Evolutionary conservation across 2,113 vertebrate species (phyloP), one percentile per base, ranked within the genome.

Genomic region (Blennius ocellaris): DNA sequence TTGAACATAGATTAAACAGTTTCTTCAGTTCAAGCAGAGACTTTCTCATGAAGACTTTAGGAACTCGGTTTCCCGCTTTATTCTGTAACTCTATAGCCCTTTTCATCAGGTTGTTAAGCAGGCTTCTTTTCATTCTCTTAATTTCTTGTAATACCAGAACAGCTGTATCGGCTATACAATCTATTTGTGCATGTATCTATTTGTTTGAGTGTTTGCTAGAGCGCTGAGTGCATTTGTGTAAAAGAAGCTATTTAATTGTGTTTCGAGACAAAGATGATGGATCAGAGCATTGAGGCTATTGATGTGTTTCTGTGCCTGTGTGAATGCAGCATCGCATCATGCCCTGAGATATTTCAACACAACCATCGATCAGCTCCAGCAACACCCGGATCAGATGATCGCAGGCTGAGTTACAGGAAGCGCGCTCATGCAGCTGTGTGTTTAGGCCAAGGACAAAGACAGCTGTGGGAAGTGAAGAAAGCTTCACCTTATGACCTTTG

Each of bases 341-440:
- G 87, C 88, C 93, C 89, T 72, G 94, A 93, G 94, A 96, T 95
- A 95, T 94, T 96, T 95, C 95, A 96, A 96, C 94, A 92, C 90
- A 81, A 69, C 83, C 95, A 96, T 95, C 95, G 95, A 96, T 95
- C 94, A 94, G 87, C 79, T 48, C 56, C 89, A 90, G 92, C 90
- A 93, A 91, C 94, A 94, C 93, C 91, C 90, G 91, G 92, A 92
- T 93, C 89, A 91, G 90, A 95, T 93, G 94, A 95, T 94, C 90
- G 90, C 75, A 67, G 45, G 85, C 92, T 65, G 89, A 85, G 93
- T 94, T 94, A 94, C 92, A 94, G 94, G 92, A 94, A 95, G 90
- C 81, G 55, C 17, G 72, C 5, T 55, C 53, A 37, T 15, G 72
- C 52, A 54, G 16, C 77, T 81, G 72, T 74, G 61, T 55, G 21